Percentiles rank a stretch among this genome's conserved stretches.
Conservation (phyloP, 2,113 vertebrate genomes). For the Syngnathus typhle region DNA sequence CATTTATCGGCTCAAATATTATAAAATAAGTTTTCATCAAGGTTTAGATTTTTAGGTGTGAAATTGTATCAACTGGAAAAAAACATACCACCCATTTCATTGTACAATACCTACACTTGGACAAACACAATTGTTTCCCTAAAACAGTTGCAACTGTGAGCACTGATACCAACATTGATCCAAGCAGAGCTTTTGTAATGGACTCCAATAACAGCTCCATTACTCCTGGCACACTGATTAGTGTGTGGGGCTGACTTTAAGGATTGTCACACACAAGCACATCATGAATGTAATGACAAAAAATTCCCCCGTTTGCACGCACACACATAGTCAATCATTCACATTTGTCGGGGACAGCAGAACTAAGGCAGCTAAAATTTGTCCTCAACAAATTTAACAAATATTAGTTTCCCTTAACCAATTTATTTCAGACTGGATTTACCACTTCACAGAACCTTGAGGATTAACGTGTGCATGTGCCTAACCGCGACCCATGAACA, state of each 20-base stretch:
- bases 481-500: conserved; percentile 29
- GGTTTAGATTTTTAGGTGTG: too few species aligned
- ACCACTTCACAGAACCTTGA: conserved; percentile 70
- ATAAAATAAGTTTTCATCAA: too few species aligned
- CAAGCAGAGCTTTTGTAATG: conserved; percentile 75
- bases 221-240: conserved; percentile 77
- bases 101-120: conserved; percentile 2
- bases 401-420: conserved; percentile 42
- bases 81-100: background rate
- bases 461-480: conserved; percentile 37
- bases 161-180: conserved; percentile 81
- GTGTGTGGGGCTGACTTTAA: conserved; percentile 75
- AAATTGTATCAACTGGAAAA: background rate
- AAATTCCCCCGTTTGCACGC: conserved; percentile 18
- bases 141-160: conserved; percentile 71
- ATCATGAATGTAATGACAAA: conserved; percentile 38
- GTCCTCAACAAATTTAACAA: conserved; percentile 86
- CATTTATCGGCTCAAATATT: too few species aligned
- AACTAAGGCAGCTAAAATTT: conserved; percentile 66
- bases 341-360: conserved; percentile 69
- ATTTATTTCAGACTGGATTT: conserved; percentile 62
- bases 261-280: conserved; percentile 13
- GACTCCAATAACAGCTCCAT: conserved; percentile 91
- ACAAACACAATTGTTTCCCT: conserved; percentile 31
- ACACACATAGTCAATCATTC: conserved; percentile 61